Base-by-base conservation (phyloP, 2,797 vertebrate genomes). In the Lagorchestes hirsutus region DNA sequence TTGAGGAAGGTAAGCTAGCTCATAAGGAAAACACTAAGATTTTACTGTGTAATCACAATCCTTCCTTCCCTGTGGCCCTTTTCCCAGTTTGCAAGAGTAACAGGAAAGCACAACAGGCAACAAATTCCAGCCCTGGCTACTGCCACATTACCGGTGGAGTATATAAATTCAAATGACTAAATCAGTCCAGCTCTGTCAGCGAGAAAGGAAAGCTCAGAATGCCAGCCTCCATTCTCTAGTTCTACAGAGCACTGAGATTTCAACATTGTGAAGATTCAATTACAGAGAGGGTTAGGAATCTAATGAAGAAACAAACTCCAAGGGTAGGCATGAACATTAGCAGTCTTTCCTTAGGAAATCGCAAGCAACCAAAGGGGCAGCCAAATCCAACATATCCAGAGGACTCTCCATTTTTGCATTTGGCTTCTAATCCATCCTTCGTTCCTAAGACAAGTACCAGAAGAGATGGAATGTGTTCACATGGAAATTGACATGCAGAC, bases 281-380 rank as follows among this genome's bases (percentile, higher is more conserved):
- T 92, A 82, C 90, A 50, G 24, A 94, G 87, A 93, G 95, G 0
- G 62, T 90, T 91, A 93, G 90, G 55, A 74, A 91, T 91, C 91
- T 91, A 57, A 95, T 27, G 11, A 28, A 16, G 29, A 34, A 46
- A n/a, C 13, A 8, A 92, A 93, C 29, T 91, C 34, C 54, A 4
- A 82, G 74, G 59, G 52, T 62, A 87, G 3, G 6, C 34, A 56
- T 27, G 54, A 90, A 93, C 54, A 62, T 82, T 40, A 87, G 22
- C 22, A 87, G 40, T 50, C 24, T 87, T 50, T 87, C 22, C 22
- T 27, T 50, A 87, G 40, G 40, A 50, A 87, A 87, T 22, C 40
- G 50, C 74, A 87, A 87, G 74, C 40, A 87, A 87, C 74, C 22
- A 87, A 82, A 87, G n/a, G 67, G 67, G 18, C 67, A 82, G 74